Evolutionary conservation across 2,113 vertebrate genomes (phyloP).

Genomic region (Quiscalus mexicanus): DNA sequence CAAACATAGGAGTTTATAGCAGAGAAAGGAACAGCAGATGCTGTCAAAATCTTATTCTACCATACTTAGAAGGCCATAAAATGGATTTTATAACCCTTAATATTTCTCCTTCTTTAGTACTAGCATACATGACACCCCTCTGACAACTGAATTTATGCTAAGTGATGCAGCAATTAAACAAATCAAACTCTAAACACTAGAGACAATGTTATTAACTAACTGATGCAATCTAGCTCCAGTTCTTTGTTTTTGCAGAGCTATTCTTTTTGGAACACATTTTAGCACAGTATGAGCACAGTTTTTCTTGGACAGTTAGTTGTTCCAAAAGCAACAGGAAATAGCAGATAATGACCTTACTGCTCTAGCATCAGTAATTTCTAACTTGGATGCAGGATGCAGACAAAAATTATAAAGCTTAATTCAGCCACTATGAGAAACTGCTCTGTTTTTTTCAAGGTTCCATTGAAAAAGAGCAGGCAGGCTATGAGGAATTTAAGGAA

Average conservation of each 20-base stretch:
- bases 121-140: background rate
- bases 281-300: slow-evolving; percentile 4
- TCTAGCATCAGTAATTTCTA: slow-evolving; percentile 29
- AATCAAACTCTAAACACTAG: background rate
- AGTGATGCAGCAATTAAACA: background rate
- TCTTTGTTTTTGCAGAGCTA: slow-evolving; percentile 17
- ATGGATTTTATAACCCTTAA: background rate
- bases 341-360: slow-evolving; percentile 53
- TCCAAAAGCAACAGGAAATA: slow-evolving; percentile 75
- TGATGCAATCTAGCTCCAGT: background rate
- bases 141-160: background rate
- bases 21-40: background rate
- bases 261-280: slow-evolving; percentile 42
- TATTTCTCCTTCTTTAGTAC: background rate
- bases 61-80: background rate
- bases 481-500: background rate
- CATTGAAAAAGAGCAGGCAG: background rate
- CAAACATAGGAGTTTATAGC: background rate
- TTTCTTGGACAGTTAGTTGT: slow-evolving; percentile 33
- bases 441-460: background rate
- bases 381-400: background rate
- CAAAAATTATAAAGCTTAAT: slow-evolving; percentile 6
- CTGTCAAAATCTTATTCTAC: background rate
- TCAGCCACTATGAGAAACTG: background rate
- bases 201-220: background rate